A percentile compares a stretch with the other conserved stretches of the same genome.
Conservation (phyloP, 64 coral and sea anemone species). For the Dendronephthya gigantea region DNA sequence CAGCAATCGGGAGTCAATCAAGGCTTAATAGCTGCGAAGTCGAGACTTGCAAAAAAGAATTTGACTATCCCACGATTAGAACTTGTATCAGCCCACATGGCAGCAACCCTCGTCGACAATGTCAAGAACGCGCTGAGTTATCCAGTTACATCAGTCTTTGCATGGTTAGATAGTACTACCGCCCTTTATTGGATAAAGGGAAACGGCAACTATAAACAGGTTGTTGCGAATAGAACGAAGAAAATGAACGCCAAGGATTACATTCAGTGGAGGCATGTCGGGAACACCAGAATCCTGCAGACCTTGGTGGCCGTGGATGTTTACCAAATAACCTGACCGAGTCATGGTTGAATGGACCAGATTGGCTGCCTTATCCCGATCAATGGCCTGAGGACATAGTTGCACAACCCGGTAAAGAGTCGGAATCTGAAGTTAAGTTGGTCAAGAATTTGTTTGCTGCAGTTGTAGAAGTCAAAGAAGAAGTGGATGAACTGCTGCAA, state of each 20-base stretch:
- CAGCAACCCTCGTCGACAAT: too few relatives aligned
- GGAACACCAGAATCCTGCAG: conserved; percentile 24
- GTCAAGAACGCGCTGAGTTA: background rate
- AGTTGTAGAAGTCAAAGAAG: background rate
- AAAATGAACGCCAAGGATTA: too few relatives aligned
- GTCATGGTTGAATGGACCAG: conserved; percentile 5
- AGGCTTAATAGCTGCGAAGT: too few relatives aligned
- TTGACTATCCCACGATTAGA: too few relatives aligned
- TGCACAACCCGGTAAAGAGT: conserved; percentile 10
- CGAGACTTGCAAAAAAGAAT: too few relatives aligned
- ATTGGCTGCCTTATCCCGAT: conserved; percentile 19
- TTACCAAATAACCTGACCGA: background rate
- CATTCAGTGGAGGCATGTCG: conserved; percentile 7
- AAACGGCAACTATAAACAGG: background rate
- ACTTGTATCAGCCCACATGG: too few relatives aligned
- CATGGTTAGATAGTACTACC: background rate
- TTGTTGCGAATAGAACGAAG: too few relatives aligned
- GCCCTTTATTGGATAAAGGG: background rate
- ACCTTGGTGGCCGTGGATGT: conserved; percentile 25
- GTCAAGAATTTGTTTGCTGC: conserved; percentile 18
- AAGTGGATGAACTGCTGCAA: background rate
- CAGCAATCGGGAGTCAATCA: too few relatives aligned
- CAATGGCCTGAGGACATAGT: background rate
- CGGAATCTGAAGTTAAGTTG: conserved; percentile 24
- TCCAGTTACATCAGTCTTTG: background rate